Conservation (phyloP, 2,113 vertebrate species). For the Epinephelus lanceolatus region DNA sequence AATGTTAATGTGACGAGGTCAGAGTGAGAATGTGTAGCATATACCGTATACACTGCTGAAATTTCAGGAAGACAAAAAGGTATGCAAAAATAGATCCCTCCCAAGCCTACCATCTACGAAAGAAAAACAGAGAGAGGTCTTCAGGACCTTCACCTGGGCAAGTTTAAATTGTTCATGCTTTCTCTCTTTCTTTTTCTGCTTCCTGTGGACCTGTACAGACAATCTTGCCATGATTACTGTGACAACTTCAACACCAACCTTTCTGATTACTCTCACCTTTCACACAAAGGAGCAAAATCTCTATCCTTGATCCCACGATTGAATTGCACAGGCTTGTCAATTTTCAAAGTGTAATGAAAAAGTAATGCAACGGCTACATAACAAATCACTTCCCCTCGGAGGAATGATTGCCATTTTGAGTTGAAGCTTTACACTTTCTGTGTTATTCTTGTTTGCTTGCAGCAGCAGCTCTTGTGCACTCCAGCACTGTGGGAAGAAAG, state of each 20-base stretch:
- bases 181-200: neutral
- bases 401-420: conserved; percentile 23
- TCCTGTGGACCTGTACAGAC: neutral
- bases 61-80: no score
- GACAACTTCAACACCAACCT: neutral
- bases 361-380: neutral
- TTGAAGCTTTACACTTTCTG: neutral
- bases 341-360: conserved; percentile 6
- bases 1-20: no score
- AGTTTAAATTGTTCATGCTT: no score
- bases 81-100: no score
- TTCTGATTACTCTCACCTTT: neutral
- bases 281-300: neutral
- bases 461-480: conserved; percentile 22
- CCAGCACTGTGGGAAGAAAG: conserved; percentile 30
- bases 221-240: neutral
- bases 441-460: neutral
- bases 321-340: neutral
- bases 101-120: no score
- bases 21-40: no score
- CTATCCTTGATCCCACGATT: neutral
- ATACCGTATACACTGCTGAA: no score
- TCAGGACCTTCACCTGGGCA: no score
- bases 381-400: conserved; percentile 20
- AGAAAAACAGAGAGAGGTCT: no score